Percentiles rank a stretch among this genome's conserved stretches.
Conservation (phyloP, 2,113 vertebrate genomes). For the Ptilorrhoa leucosticta region DNA sequence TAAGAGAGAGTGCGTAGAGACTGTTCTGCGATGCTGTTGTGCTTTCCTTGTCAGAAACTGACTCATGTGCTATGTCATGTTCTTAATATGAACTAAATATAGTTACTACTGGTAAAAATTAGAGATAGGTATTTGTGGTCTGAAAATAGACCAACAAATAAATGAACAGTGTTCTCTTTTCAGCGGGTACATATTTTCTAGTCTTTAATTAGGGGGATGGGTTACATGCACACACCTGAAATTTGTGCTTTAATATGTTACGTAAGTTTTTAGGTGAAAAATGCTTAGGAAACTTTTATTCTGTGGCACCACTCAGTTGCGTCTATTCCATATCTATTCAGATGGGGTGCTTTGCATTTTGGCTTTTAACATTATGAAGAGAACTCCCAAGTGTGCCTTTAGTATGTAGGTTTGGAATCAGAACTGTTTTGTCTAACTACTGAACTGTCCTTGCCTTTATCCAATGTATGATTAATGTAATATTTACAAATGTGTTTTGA, state of each 20-base stretch:
- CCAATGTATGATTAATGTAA: background rate
- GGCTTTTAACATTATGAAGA: accelerated
- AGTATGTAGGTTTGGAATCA: background rate
- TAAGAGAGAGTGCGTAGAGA: background rate
- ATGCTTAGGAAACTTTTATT: background rate
- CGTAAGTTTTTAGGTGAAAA: background rate
- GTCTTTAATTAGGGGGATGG: background rate
- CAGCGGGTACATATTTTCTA: background rate
- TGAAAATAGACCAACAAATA: background rate
- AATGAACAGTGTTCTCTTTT: background rate
- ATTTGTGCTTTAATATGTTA: background rate
- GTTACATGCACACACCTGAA: background rate
- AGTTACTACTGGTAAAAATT: background rate
- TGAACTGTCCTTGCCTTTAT: background rate
- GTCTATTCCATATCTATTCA: accelerated
- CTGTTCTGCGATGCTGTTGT: background rate
- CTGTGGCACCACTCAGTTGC: background rate
- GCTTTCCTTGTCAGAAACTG: background rate
- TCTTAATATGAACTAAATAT: background rate
- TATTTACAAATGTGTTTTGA: background rate
- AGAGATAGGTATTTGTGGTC: background rate
- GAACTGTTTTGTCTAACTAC: background rate
- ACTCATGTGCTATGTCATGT: background rate
- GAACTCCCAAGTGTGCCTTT: background rate
- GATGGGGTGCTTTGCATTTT: background rate